A percentile compares a stretch with the other conserved stretches of the same genome.
Conservation (phyloP, 2,797 vertebrate genomes). For the Hoplostethus atlanticus region DNA sequence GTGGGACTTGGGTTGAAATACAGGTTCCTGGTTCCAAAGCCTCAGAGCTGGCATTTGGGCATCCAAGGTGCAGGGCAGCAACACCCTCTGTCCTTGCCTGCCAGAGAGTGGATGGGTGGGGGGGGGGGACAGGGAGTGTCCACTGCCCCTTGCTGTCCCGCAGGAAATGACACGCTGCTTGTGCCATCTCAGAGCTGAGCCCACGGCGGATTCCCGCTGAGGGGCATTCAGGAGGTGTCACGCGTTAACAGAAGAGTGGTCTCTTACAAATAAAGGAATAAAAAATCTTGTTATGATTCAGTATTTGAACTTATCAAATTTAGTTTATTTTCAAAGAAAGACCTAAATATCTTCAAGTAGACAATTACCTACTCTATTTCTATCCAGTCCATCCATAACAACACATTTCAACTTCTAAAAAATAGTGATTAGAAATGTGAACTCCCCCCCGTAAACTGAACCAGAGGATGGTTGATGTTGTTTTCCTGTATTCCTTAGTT, state of each 20-base stretch:
- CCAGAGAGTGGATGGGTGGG: constrained; percentile 66
- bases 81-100: constrained; percentile 75
- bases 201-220: constrained; percentile 44
- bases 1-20: constrained; percentile 78
- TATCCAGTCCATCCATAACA: constrained; percentile 17
- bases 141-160: constrained; percentile 70
- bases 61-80: constrained; percentile 78
- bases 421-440: background rate
- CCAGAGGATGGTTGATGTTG: no score
- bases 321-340: constrained; percentile 8
- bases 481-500: no score
- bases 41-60: constrained; percentile 78
- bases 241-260: constrained; percentile 1
- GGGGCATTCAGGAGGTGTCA: constrained; percentile 47
- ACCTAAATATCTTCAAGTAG: constrained; percentile 4
- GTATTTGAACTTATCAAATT: constrained; percentile 25
- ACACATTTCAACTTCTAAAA: background rate
- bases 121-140: constrained; percentile 57
- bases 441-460: no score
- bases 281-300: constrained; percentile 21
- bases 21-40: constrained; percentile 76
- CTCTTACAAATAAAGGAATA: constrained; percentile 1
- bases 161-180: constrained; percentile 72
- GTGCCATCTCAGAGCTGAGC: constrained; percentile 61
- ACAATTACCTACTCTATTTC: constrained; percentile 29